Conservation (phyloP, 2,113 vertebrate species). For the Carassius carassius region DNA sequence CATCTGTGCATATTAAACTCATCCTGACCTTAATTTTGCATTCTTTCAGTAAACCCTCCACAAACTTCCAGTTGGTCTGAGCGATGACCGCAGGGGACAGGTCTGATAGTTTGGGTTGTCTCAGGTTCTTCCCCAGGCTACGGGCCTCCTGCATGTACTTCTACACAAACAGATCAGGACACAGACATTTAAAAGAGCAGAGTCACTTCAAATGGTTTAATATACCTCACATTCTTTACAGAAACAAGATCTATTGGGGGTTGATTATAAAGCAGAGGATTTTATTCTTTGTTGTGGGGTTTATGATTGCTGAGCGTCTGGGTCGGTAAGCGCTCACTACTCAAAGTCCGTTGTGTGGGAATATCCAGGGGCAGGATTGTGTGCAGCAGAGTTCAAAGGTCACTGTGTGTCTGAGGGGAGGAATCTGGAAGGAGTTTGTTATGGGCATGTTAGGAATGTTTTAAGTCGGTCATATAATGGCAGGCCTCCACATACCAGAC, state of each 20-base stretch:
- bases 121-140: conserved; percentile 85
- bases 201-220: not conserved
- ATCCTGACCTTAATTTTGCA: conserved; percentile 91
- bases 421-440: conserved; percentile 3
- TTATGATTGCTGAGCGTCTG: not conserved
- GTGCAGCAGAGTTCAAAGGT: not conserved
- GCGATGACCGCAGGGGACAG: conserved; percentile 89
- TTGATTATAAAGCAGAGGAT: not conserved
- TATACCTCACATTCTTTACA: not conserved
- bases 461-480: conserved; percentile 51
- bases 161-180: conserved; percentile 67
- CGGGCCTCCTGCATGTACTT: conserved; percentile 88
- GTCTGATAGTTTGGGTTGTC: conserved; percentile 91
- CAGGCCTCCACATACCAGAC: conserved; percentile 87
- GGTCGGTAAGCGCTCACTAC: not conserved
- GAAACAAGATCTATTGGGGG: not conserved
- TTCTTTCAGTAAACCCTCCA: conserved; percentile 92
- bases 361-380: not conserved
- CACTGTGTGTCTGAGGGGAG: not conserved
- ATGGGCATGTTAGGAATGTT: conserved; percentile 36
- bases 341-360: conserved; percentile 5
- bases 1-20: not conserved
- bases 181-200: conserved; percentile 57
- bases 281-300: not conserved
- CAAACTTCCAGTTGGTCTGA: conserved; percentile 94